These are phyloP conservation scores for Hippopotamus amphibius DNA, from an alignment of 2,113 vertebrate species.

Conservation along the genomic window DNA sequence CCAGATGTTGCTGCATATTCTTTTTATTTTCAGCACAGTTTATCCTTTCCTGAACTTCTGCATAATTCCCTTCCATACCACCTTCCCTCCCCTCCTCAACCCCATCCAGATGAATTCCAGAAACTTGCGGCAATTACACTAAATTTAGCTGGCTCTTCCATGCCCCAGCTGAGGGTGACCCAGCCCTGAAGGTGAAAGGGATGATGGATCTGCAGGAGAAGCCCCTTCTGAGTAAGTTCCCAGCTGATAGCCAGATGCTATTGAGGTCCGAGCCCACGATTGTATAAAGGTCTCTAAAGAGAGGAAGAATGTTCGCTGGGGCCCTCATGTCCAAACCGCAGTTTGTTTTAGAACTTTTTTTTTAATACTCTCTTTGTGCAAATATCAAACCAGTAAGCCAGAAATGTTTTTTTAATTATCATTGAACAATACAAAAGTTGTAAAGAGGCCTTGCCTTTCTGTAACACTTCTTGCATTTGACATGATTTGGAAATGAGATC, in stretches of 20 bases:
- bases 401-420: conserved; percentile 64
- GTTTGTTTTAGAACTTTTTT: conserved; percentile 60
- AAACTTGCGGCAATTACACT: conserved; percentile 79
- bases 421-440: conserved; percentile 69
- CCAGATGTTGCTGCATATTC: conserved; percentile 84
- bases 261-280: conserved; percentile 28
- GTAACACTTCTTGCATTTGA: conserved; percentile 35
- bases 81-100: background rate
- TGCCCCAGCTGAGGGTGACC: conserved; percentile 71
- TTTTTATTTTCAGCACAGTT: conserved; percentile 76
- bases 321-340: conserved; percentile 63
- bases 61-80: conserved; percentile 59
- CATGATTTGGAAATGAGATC: conserved; percentile 51
- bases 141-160: conserved; percentile 73
- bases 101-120: conserved; percentile 67
- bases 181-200: conserved; percentile 43
- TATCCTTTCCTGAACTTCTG: conserved; percentile 80
- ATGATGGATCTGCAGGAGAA: conserved; percentile 36
- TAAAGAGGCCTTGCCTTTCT: conserved; percentile 62
- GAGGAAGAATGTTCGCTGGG: conserved; percentile 20
- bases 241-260: conserved; percentile 74
- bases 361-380: conserved; percentile 65
- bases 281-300: conserved; percentile 51
- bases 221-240: conserved; percentile 64
- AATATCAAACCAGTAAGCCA: conserved; percentile 68